A percentile compares a stretch with the other conserved stretches of the same genome.
Evolutionary conservation across 2,113 vertebrate genomes (phyloP).

Genomic region (Diphyllodes magnificus): DNA sequence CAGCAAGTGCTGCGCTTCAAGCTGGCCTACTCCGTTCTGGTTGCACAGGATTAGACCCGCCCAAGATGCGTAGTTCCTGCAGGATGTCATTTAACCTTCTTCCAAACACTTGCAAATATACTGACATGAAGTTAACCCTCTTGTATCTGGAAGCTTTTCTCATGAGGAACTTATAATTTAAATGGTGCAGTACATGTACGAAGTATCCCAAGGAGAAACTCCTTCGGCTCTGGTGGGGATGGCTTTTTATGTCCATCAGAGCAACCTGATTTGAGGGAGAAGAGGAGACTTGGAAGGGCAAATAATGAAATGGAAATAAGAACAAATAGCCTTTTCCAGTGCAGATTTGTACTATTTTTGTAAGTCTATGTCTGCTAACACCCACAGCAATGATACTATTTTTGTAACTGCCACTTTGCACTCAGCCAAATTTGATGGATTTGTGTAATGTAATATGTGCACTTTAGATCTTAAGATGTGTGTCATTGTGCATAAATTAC

Average conservation of each 20-base stretch:
- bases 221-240: background rate
- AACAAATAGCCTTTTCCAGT: background rate
- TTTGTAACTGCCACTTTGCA: slow-evolving; percentile 12
- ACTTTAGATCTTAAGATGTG: background rate
- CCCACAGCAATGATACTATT: background rate
- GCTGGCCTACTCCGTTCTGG: background rate
- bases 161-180: background rate
- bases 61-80: background rate
- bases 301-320: background rate
- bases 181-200: background rate
- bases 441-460: background rate
- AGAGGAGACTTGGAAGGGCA: background rate
- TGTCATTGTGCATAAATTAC: slow-evolving; percentile 11
- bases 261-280: background rate
- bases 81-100: background rate
- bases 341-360: background rate
- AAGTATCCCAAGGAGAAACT: background rate
- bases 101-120: background rate
- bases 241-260: background rate
- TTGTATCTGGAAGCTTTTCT: background rate
- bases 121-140: background rate
- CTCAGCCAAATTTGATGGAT: background rate
- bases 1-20: rapidly evolving
- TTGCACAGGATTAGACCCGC: background rate
- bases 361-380: background rate